Conservation (phyloP, 92 coral and sea anemone genomes). For the Heteractis magnifica region DNA sequence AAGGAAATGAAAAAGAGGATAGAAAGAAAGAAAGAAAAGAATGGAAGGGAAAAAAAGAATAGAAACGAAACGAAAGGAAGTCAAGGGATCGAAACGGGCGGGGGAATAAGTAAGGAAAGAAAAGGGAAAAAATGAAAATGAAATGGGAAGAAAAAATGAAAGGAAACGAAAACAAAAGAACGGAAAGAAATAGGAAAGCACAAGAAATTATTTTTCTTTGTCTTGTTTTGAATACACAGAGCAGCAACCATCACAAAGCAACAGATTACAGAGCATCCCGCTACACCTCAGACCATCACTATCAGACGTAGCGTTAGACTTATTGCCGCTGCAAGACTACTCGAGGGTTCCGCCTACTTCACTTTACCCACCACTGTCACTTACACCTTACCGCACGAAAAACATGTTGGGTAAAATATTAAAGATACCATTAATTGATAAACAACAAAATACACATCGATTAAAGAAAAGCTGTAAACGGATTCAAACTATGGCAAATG, state of each 20-base stretch:
- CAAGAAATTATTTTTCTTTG: too few relatives aligned
- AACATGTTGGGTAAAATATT: background rate
- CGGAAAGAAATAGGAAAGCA: too few relatives aligned
- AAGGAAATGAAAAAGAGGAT: background rate
- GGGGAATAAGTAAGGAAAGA: too few relatives aligned
- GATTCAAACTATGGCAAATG: too few relatives aligned
- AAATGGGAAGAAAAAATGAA: background rate
- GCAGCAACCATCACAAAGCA: background rate
- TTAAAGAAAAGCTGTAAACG: background rate
- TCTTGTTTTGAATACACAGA: background rate
- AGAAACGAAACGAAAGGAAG: background rate
- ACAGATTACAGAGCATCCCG: background rate
- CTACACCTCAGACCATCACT: conserved; percentile 14
- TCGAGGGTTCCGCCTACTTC: conserved; percentile 43
- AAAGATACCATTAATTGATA: background rate
- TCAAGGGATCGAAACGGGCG: background rate
- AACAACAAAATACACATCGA: background rate
- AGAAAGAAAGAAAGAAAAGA: background rate
- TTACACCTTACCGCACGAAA: background rate
- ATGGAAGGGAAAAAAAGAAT: background rate
- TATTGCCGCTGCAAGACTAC: conserved; percentile 2
- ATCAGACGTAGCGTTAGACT: conserved; percentile 33
- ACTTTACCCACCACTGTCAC: conserved; percentile 10
- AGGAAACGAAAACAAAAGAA: background rate
- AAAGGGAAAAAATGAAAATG: background rate